Evolutionary conservation across 2,888 invertebrate species (phyloP), one percentile per base, ranked within the genome.

Genomic region (Periphyllus acericola): DNA sequence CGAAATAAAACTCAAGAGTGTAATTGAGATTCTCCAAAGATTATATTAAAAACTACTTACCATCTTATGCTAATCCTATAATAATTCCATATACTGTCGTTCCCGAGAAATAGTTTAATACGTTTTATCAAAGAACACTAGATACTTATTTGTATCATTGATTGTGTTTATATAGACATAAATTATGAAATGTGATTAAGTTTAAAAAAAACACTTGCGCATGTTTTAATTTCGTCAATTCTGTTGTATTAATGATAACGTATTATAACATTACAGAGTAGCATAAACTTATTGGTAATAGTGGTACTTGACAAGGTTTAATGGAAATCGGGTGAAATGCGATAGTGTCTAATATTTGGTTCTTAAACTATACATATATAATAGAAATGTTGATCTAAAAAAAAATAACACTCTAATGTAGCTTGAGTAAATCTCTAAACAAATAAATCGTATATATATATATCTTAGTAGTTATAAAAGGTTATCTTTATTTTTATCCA

Each of bases 71-170:
- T 79, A 79, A 79, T 34, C 66, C 36, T 66, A 80, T 66, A 66
- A 29, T 66, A 36, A 80, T 36, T 40, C 60, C 36, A 36, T n/a
- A 25, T n/a, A 25, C 14, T 55, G 78, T 52, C 29, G 21, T 78
- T 78, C 78, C 32, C 52, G 1, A 66, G 36, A 25, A 80, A 80
- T 60, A n/a, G 19, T 19, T 19, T 80, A 9, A 66, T 36, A 29
- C 1, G 6, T 82, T 66, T 82, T 82, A 82, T 71, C 81, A 71
- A 82, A 71, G 46, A 82, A 82, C 71, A 46, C 46, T 25, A 82
- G 81, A 80, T 80, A 80, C 36, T 17, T 11, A 34, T 52, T 78
- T 34, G 34, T 55, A 32, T 78, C 68, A 68, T 78, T 21, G 9
- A 34, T 55, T 55, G 32, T 79, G 66, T 34, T 36, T 5, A 66